Evolutionary conservation across 2,888 invertebrate genomes (phyloP).

Genomic region (Drosophila anomelani): DNA sequence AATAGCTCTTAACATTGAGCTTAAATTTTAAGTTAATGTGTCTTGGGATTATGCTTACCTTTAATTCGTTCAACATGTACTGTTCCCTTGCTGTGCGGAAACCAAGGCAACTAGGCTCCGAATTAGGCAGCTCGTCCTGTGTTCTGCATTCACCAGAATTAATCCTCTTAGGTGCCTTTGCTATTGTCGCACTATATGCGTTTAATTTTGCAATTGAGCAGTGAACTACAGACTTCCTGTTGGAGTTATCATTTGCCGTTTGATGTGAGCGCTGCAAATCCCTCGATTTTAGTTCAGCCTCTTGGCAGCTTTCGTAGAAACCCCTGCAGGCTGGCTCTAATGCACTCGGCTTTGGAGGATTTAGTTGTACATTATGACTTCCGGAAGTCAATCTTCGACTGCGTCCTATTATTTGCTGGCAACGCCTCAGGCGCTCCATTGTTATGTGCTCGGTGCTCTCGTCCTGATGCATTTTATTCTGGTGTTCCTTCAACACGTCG

Average conservation of each 20-base stretch:
- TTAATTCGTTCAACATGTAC: slow-evolving; percentile 61
- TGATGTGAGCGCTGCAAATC: background rate
- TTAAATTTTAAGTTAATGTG: background rate
- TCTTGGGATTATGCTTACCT: slow-evolving; percentile 47
- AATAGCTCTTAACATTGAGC: background rate
- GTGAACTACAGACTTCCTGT: background rate
- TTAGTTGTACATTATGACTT: background rate
- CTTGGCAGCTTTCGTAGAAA: slow-evolving; percentile 49
- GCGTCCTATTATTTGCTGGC: slow-evolving; percentile 24
- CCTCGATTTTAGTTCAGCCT: slow-evolving; percentile 14
- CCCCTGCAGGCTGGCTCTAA: slow-evolving; percentile 52
- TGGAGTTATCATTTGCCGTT: background rate
- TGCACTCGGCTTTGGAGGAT: background rate
- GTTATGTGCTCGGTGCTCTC: slow-evolving; percentile 12
- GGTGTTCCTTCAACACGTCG: slow-evolving; percentile 49
- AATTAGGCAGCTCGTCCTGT: background rate
- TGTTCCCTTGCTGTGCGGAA: slow-evolving; percentile 82
- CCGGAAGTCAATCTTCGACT: slow-evolving; percentile 10
- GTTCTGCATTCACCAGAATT: background rate
- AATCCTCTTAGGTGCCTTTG: background rate
- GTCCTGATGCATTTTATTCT: slow-evolving; percentile 23
- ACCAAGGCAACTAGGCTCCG: slow-evolving; percentile 1
- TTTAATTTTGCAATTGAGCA: background rate
- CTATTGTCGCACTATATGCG: background rate
- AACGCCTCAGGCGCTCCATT: slow-evolving; percentile 36